Evolutionary conservation across 2,113 vertebrate species (phyloP), one percentile per base, ranked within the genome.

Genomic region (Odontophorus gujanensis): DNA sequence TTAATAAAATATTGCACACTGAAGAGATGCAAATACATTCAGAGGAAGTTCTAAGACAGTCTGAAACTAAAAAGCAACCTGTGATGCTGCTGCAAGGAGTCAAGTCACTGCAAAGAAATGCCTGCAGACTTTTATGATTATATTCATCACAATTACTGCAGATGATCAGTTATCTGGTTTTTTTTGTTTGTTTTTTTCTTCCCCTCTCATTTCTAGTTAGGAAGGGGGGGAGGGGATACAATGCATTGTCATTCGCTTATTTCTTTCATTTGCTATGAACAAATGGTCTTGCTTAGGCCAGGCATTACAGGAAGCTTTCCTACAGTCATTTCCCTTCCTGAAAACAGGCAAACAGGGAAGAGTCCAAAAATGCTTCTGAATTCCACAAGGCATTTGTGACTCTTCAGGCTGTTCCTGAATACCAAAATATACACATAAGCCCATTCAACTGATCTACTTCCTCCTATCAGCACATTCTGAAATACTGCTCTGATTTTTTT

Each of bases 21-120:
- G 71, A 67, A 90, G 36, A 87, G 78, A 66, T 85, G 74, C 65
- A 92, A 83, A n/a, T 95, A 89, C 94, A 95, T 92, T 95, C 97
- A 96, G 85, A 92, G 61, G 47, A 92, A 88, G 67, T 38, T 79
- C 85, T 80, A 75, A 89, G 68, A 61, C 77, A 78, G 36, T 30
- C 61, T 59, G 75, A 71, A 81, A 78, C 20, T 53, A 40, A 73
- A 85, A 91, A 85, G 72, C 43, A 28, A 51, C 69, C 51, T 65
- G 75, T 76, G 69, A 74, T 15, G 51, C 65, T 34, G 67, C 36
- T 8, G 3, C 53, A 87, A 66, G 32, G 63, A 91, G 84, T 87
- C 74, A 89, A 79, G 65, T 4, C 50, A 72, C 50, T 71, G 57
- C 32, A 47, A 78, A 92, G 81, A 89, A 93, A 91, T 13, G 63